These are phyloP conservation scores for Parapsyche elsis DNA, from an alignment of 1,140 invertebrate genomes.

Conservation along the genomic window DNA sequence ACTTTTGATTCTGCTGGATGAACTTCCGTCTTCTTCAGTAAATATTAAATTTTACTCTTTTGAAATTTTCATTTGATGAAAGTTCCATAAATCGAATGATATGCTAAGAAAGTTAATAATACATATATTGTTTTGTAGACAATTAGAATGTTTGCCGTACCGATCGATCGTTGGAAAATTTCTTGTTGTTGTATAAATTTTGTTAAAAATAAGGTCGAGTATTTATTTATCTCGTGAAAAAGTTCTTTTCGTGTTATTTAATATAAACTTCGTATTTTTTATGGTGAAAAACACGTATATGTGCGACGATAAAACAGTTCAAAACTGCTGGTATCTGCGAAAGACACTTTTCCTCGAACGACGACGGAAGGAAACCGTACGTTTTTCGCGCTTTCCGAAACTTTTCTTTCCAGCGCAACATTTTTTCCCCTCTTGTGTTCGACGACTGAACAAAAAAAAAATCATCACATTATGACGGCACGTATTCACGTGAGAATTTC, in stretches of 20 bases:
- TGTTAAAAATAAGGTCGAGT: too few species aligned
- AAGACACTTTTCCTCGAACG: conserved; percentile 15
- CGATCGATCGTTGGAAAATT: too few species aligned
- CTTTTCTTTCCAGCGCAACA: conserved; percentile 15
- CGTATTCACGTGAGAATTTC: conserved; percentile 42
- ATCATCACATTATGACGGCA: conserved; percentile 38
- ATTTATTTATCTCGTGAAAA: too few species aligned
- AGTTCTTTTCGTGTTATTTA: conserved; percentile 2
- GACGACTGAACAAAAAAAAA: conserved; percentile 15
- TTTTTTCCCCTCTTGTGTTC: conserved; percentile 1
- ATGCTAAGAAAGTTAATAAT: too few species aligned
- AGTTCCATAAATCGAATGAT: too few species aligned
- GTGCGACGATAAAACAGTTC: conserved; percentile 14
- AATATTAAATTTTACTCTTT: too few species aligned
- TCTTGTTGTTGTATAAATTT: too few species aligned
- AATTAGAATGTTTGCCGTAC: too few species aligned
- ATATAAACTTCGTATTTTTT: conserved; percentile 7
- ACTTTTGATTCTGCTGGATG: too few species aligned
- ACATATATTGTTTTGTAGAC: too few species aligned
- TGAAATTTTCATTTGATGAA: too few species aligned
- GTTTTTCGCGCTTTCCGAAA: conserved; percentile 30
- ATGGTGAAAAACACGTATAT: conserved; percentile 2
- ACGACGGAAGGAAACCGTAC: conserved; percentile 9
- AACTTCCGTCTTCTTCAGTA: too few species aligned
- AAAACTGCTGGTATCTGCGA: conserved; percentile 12